phyloP scores from a whole-genome alignment of 30 jellyfish, hydroid and myxozoan genomes.

The Cassiopea andromeda region DNA sequence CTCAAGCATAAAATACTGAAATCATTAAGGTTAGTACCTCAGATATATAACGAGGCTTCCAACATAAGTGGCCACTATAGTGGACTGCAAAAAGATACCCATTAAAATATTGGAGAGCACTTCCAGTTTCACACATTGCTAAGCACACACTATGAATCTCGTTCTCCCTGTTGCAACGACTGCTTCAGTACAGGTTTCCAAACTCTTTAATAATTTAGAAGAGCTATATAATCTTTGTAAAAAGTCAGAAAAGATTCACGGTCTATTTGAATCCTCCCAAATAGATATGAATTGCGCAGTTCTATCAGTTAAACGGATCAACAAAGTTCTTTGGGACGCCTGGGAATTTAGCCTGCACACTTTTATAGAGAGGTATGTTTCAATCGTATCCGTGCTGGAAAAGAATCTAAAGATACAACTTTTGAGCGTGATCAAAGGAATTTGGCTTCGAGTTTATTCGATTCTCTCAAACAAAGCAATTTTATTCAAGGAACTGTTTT shows the following conservation, averaged over 20 bases:
- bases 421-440: too few relatives aligned
- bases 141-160: constrained; percentile 26
- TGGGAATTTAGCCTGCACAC: not conserved
- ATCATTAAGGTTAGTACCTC: not conserved
- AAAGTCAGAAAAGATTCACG: not conserved
- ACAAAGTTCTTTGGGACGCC: constrained; percentile 20
- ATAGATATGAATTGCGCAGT: not conserved
- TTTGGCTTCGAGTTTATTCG: too few relatives aligned
- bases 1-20: too few relatives aligned
- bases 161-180: constrained; percentile 28
- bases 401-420: too few relatives aligned
- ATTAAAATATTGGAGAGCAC: constrained; percentile 10
- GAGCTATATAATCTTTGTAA: not conserved
- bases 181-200: not conserved
- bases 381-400: too few relatives aligned
- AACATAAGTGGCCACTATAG: not conserved
- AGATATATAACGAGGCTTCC: constrained; percentile 24
- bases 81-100: constrained; percentile 12
- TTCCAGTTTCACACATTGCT: constrained; percentile 17
- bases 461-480: too few relatives aligned
- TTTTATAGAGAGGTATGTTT: too few relatives aligned
- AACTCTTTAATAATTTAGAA: too few relatives aligned
- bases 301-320: constrained; percentile 1
- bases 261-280: too few relatives aligned
- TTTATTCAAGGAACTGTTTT: too few relatives aligned